Percentiles rank a stretch among this genome's conserved stretches.
phyloP scores from a whole-genome alignment of 2,113 vertebrate genomes.

The Oncorhynchus nerka region DNA sequence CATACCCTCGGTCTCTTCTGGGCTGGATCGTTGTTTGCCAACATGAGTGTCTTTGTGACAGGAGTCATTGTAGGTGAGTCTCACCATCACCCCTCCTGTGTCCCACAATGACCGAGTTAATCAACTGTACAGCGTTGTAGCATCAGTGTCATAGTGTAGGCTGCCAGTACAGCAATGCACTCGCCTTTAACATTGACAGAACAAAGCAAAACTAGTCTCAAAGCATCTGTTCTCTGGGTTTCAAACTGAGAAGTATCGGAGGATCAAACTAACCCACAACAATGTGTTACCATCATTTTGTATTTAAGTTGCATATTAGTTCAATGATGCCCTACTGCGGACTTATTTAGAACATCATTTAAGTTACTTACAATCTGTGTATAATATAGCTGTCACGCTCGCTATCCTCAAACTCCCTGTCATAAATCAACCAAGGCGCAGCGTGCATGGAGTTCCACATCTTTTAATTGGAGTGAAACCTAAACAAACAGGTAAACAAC shows the following conservation, averaged over 20 bases:
- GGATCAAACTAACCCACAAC: slow-evolving; percentile 32
- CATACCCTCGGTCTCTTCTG: slow-evolving; percentile 86
- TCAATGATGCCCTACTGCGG: not conserved
- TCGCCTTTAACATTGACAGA: not conserved
- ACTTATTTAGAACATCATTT: not conserved
- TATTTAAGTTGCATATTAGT: not conserved
- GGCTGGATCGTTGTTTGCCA: slow-evolving; percentile 86
- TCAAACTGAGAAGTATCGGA: slow-evolving; percentile 45
- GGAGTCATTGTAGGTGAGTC: slow-evolving; percentile 85
- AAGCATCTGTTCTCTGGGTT: slow-evolving; percentile 53
- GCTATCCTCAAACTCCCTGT: too few species aligned
- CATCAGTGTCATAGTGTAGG: slow-evolving; percentile 52
- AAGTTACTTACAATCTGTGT: slow-evolving; percentile 9
- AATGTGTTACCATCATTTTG: too few species aligned
- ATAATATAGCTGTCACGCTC: too few species aligned
- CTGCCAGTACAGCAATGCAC: slow-evolving; percentile 21
- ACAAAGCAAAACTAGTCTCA: slow-evolving; percentile 17
- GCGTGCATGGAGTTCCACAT: too few species aligned
- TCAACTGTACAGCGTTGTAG: slow-evolving; percentile 47
- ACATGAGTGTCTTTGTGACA: slow-evolving; percentile 81
- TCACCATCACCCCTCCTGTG: slow-evolving; percentile 20
- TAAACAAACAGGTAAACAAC: too few species aligned
- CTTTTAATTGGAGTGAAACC: too few species aligned
- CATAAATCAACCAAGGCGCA: too few species aligned
- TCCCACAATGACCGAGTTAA: slow-evolving; percentile 43